Evolutionary conservation across 2,888 invertebrate species (phyloP).

Genomic region (Suillia variegata): DNA sequence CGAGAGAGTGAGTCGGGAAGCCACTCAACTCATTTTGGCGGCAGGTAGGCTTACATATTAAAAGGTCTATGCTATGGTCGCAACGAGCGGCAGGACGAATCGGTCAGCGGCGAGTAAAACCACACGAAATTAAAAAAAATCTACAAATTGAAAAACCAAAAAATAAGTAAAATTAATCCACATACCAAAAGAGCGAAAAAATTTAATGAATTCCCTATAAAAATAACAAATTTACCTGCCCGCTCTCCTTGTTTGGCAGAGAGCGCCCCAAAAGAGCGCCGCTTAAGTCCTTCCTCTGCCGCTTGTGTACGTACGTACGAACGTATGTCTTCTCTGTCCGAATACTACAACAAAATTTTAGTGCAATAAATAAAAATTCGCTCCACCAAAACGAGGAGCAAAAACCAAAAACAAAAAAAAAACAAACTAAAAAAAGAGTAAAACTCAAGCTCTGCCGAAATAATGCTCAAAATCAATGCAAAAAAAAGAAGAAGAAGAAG

Average conservation of each 20-base stretch:
- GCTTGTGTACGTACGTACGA: too few species aligned
- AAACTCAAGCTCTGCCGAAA: too few species aligned
- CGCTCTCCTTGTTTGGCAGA: conserved; percentile 16
- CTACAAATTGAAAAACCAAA: conserved; percentile 40
- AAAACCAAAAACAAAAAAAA: conserved; percentile 25
- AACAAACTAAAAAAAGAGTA: conserved; percentile 26
- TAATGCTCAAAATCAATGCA: conserved; percentile 34
- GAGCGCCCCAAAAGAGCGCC: conserved; percentile 9
- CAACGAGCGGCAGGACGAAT: conserved; percentile 12
- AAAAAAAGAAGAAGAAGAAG: too few species aligned
- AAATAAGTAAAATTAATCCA: conserved; percentile 54
- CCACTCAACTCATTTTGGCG: neutral
- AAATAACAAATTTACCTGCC: conserved; percentile 36
- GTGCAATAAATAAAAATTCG: conserved; percentile 33
- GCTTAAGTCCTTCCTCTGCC: conserved; percentile 13
- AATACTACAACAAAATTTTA: conserved; percentile 31
- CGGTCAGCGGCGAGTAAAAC: conserved; percentile 5
- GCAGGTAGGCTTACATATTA: too few species aligned
- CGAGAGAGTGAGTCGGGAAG: too few species aligned
- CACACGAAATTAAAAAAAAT: too few species aligned
- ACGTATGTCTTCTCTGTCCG: too few species aligned
- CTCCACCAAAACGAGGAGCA: conserved; percentile 22
- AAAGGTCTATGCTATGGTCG: too few species aligned
- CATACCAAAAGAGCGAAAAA: conserved; percentile 37
- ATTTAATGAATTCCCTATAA: conserved; percentile 54